Percentiles rank a stretch among this genome's conserved stretches.
Evolutionary conservation across 2,797 vertebrate species (phyloP).

Genomic region (Allobates femoralis): DNA sequence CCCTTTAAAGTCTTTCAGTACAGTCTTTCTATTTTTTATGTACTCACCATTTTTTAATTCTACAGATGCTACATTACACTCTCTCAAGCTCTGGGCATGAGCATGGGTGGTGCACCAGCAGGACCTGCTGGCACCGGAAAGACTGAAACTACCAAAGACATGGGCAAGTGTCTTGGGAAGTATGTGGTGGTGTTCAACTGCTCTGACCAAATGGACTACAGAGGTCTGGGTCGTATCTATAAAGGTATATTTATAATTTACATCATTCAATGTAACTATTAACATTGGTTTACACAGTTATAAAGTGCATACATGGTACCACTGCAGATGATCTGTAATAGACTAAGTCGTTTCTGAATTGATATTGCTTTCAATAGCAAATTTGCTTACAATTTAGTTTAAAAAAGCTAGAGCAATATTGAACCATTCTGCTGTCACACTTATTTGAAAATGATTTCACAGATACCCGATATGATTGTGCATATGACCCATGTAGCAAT

Average conservation of each 20-base stretch:
- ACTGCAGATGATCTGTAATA: background rate
- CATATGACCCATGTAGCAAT: background rate
- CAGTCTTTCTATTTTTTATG: background rate
- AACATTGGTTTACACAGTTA: background rate
- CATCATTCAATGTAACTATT: background rate
- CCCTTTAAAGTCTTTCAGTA: background rate
- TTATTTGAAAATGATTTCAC: background rate
- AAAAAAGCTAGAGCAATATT: background rate
- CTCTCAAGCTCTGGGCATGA: slow-evolving; percentile 84
- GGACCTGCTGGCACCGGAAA: slow-evolving; percentile 85
- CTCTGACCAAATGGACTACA: slow-evolving; percentile 87
- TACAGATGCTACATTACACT: slow-evolving; percentile 84
- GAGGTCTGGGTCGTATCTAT: slow-evolving; percentile 85
- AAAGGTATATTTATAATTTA: slow-evolving; percentile 74
- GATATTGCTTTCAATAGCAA: background rate
- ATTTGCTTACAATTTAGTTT: background rate
- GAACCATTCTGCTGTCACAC: background rate
- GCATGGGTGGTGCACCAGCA: slow-evolving; percentile 84
- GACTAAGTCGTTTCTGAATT: too few species aligned
- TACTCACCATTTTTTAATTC: background rate
- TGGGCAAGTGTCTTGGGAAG: slow-evolving; percentile 85
- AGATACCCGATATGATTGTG: background rate
- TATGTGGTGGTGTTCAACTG: slow-evolving; percentile 88
- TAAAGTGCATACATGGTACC: background rate
- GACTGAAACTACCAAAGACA: slow-evolving; percentile 86